These are phyloP conservation scores for Orcinus orca DNA, from an alignment of 2,113 vertebrate species.

Conservation along the genomic window DNA sequence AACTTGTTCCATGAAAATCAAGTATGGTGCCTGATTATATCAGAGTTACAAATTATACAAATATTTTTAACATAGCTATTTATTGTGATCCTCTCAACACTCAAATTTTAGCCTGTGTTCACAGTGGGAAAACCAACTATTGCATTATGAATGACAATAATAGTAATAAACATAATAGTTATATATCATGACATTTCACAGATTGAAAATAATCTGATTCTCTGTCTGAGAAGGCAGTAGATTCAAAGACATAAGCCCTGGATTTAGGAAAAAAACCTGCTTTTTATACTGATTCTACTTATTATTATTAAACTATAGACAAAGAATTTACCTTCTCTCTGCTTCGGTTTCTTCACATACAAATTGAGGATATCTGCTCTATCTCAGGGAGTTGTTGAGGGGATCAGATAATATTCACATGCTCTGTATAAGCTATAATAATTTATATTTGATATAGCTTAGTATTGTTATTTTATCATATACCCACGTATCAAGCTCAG, in stretches of 20 bases:
- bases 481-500: not conserved
- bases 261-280: not conserved
- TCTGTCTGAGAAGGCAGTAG: not conserved
- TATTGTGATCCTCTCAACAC: not conserved
- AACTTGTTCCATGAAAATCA: conserved; percentile 5
- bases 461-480: not conserved
- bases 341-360: not conserved
- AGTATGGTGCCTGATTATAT: not conserved
- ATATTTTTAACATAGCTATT: not conserved
- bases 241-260: not conserved
- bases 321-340: not conserved
- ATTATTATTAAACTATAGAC: not conserved
- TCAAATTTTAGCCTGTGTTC: not conserved
- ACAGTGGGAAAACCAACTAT: not conserved
- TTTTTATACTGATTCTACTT: not conserved
- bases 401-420: not conserved
- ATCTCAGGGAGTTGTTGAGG: not conserved
- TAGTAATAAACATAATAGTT: not conserved
- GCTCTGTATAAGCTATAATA: not conserved
- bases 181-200: not conserved
- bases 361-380: not conserved
- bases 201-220: not conserved
- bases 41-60: not conserved
- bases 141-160: not conserved
- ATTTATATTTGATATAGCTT: not conserved